Evolutionary conservation across 2,113 vertebrate species (phyloP).

Genomic region (Craseonycteris thonglongyai): DNA sequence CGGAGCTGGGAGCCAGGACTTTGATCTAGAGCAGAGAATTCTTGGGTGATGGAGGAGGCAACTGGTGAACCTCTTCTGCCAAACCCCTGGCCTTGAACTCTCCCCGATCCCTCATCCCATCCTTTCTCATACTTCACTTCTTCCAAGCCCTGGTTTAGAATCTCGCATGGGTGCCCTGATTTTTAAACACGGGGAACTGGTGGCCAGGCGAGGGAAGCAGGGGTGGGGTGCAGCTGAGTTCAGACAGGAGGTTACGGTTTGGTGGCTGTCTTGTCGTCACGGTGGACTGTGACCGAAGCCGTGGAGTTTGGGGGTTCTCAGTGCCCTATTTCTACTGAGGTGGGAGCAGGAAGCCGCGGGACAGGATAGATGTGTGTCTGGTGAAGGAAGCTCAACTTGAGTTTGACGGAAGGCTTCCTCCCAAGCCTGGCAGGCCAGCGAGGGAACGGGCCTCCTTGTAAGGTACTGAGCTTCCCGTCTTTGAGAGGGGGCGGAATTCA

Average conservation of each 20-base stretch:
- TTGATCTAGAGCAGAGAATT: neutral
- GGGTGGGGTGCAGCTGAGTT: neutral
- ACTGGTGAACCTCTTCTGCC: neutral
- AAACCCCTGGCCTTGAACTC: neutral
- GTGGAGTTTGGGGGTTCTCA: neutral
- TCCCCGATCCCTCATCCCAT: neutral
- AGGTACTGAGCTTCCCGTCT: conserved; percentile 38
- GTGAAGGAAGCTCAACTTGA: neutral
- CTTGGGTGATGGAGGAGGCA: neutral
- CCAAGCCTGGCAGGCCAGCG: neutral
- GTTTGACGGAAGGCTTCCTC: neutral
- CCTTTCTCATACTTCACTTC: neutral
- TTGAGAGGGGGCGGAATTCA: neutral
- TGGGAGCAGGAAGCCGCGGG: neutral
- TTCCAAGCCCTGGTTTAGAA: neutral
- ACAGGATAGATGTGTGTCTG: neutral
- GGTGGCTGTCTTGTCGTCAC: neutral
- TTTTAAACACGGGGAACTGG: neutral
- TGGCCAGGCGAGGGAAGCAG: neutral
- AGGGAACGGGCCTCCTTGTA: conserved; percentile 15
- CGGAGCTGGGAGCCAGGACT: neutral
- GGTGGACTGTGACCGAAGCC: neutral
- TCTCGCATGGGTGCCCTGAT: neutral
- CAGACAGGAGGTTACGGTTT: neutral
- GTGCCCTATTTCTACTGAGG: neutral